Evolutionary conservation across 2,888 invertebrate species (phyloP), one percentile per base, ranked within the genome.

Genomic region (Pharmacophagus antenor): DNA sequence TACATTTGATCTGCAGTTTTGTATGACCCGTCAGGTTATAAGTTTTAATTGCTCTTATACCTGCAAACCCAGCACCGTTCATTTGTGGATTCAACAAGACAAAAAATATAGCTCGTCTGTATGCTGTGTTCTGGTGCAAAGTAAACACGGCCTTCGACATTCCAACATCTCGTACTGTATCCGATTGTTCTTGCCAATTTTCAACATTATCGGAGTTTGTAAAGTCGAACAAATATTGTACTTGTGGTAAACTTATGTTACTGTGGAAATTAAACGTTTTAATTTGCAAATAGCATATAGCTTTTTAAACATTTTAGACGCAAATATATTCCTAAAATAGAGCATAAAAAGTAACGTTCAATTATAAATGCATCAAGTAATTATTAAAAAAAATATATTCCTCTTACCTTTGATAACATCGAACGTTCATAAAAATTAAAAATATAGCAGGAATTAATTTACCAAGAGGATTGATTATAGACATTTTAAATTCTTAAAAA

Each of bases 11-110:
- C 70, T 91, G 85, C 20, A 94, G 74, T 63, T 86, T 85, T 0
- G 82, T 80, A 66, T 84, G 88, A 10, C 82, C 84, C 0, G 84
- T 81, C 5, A 94, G 77, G 71, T 94, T 78, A 59, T 92, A 87
- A 21, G 81, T 72, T 8, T 84, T 86, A 15, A 81, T 69, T n/a
- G 86, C 90, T 63, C 92, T 77, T 63, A 93, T 87, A 12, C 94
- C 94, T 27, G 93, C 94, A 74, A 94, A 94, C 1, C 93, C 93
- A 21, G 94, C 94, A 0, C 94, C 94, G 65, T 94, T 94, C 8
- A 91, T 85, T 78, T 94, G 94, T 3, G 94, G 94, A 72, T 94
- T 94, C 21, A 94, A 72, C 51, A 94, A 77, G 2, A 92, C 92
- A 68, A 94, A 94, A 67, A 94, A 92, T 68, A 94, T 84, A 0